Evolutionary conservation across 2,797 vertebrate genomes (phyloP).

Genomic region (Enteromius argenteus): DNA sequence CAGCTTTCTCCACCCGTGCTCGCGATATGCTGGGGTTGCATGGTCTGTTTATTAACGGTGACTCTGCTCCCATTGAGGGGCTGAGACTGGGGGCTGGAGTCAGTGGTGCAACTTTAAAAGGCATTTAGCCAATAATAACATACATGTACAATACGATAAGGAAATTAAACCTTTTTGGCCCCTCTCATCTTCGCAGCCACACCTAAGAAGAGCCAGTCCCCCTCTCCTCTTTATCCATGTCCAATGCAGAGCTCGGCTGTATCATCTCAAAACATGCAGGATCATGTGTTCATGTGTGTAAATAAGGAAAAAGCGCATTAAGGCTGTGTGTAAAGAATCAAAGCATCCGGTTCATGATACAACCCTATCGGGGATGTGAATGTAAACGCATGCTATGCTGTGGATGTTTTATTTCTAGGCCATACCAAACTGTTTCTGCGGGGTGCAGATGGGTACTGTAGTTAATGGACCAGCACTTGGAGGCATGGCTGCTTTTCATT

Average conservation of each 20-base stretch:
- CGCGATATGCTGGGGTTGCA: conserved; percentile 68
- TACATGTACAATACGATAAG: conserved; percentile 77
- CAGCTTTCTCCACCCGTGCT: conserved; percentile 71
- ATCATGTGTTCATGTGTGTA: conserved; percentile 56
- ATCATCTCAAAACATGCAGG: conserved; percentile 67
- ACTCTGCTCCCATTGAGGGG: conserved; percentile 62
- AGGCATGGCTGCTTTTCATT: conserved; percentile 58
- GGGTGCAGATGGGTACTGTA: conserved; percentile 58
- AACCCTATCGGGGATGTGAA: conserved; percentile 53
- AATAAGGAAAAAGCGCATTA: conserved; percentile 50
- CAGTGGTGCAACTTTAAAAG: conserved; percentile 74
- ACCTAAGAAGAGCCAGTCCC: conserved; percentile 61
- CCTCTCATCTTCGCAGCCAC: conserved; percentile 55
- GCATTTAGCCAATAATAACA: conserved; percentile 76
- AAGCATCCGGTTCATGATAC: conserved; percentile 34
- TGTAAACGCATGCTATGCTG: conserved; percentile 40
- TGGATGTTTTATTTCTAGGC: conserved; percentile 51
- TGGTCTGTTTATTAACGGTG: conserved; percentile 72
- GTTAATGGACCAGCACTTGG: conserved; percentile 61
- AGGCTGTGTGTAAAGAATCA: conserved; percentile 21
- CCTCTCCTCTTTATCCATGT: conserved; percentile 64
- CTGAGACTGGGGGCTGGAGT: conserved; percentile 59
- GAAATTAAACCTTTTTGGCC: conserved; percentile 69
- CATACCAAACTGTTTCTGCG: conserved; percentile 47
- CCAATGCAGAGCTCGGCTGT: conserved; percentile 55